A percentile compares a stretch with the other conserved stretches of the same genome.
phyloP scores from a whole-genome alignment of 2,888 invertebrate species.

The Autographa gamma region DNA sequence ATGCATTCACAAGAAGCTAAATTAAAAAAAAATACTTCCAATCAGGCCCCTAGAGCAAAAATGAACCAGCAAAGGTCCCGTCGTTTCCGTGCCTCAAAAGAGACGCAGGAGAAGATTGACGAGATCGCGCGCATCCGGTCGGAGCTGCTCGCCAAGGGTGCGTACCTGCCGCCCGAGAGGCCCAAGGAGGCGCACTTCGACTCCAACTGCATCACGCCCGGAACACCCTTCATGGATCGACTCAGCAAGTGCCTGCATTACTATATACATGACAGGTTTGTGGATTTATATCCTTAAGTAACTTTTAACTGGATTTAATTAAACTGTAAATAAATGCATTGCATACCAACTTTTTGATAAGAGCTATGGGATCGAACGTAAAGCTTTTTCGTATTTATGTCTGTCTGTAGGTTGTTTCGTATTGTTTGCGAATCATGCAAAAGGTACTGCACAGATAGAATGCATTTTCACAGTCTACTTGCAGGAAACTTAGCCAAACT shows the following conservation, averaged over 20 bases:
- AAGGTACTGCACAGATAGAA: no score
- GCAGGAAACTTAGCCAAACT: no score
- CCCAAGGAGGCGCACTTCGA: constrained; percentile 98
- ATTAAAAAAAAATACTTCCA: no score
- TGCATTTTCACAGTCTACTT: no score
- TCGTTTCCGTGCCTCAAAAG: constrained; percentile 98
- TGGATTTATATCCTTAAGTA: not conserved
- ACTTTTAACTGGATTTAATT: not conserved
- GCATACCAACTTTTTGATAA: no score
- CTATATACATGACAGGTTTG: constrained; percentile 94
- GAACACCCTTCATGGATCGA: constrained; percentile 99
- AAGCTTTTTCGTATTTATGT: no score
- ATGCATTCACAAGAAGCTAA: no score
- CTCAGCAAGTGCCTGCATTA: constrained; percentile 95
- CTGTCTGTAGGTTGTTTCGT: no score
- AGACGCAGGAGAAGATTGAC: constrained; percentile 95
- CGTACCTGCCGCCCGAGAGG: constrained; percentile 95
- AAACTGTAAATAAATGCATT: not conserved
- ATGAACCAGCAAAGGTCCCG: constrained; percentile 99
- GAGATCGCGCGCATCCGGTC: constrained; percentile 95
- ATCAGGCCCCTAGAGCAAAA: constrained; percentile 98
- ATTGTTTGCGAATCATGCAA: no score
- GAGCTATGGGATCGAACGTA: no score
- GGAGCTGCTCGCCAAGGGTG: constrained; percentile 92
- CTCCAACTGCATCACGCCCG: constrained; percentile 99